Base-by-base conservation (phyloP, 2,113 vertebrate species). In the Nothoprocta perdicaria region DNA sequence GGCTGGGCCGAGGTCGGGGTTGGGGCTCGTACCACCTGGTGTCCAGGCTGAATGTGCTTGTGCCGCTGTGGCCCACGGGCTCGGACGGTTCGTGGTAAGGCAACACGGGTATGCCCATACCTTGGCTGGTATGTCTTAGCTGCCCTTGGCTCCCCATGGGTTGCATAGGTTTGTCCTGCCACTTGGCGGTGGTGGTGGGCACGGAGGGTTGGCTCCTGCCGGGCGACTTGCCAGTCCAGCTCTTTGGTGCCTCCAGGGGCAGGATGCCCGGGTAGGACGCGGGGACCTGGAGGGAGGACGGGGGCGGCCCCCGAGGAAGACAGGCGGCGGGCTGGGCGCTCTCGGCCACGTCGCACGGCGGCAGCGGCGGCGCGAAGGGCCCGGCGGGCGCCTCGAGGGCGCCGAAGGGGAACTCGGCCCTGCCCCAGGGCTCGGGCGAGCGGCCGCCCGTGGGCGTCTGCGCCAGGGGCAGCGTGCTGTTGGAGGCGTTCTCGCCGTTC, bases 51-150 rank as follows among this genome's bases (percentile, higher is more conserved):
- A 99, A 98, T 98, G 99, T 98, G 98, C 98, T 99, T 98, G 99
- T 98, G 98, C 98, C 98, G 86, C 98, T 98, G 73, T 97, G 97
- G 90, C 97, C 97, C 89, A 97, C 95, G 97, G 98, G 98, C 98
- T 98, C 98, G 38, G 98, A 98, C 76, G 98, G 98, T 98, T 99
- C 99, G 91, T 99, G 98, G 98, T 99, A 99, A 99, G 99, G 99
- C 99, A 99, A 99, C 98, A 99, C 99, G 95, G 99, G 99, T 98
- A 99, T 99, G 96, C 99, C 99, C 99, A 99, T 98, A 97, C 99
- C 99, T 97, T 99, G 99, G 97, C 99, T 98, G 97, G 99, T 99
- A 98, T 99, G 99, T 99, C 99, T 98, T 97, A 99, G 98, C 98
- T 99, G 99, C 98, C 98, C 98, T 97, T 99, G 98, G 98, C 98